Percentiles rank a stretch among this genome's conserved stretches.
phyloP scores from a whole-genome alignment of 2,888 invertebrate genomes.

The Pammene fasciana region DNA sequence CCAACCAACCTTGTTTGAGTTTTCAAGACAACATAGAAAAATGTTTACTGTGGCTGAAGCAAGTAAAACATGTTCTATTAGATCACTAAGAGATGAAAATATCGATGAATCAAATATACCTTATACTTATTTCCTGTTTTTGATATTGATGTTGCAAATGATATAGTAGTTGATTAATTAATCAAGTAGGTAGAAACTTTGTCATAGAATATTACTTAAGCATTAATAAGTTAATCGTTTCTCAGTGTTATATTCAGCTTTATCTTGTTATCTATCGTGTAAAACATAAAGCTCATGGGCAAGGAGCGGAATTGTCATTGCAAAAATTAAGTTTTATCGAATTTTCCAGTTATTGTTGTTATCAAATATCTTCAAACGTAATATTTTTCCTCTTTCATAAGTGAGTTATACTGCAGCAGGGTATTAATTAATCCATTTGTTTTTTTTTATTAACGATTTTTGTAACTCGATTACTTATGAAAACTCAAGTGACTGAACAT shows the following conservation, averaged over 20 bases:
- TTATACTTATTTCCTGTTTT: conserved; percentile 21
- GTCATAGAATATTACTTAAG: conserved; percentile 14
- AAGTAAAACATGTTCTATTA: background rate
- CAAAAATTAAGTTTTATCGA: no score
- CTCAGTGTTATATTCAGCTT: conserved; percentile 25
- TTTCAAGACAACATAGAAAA: background rate
- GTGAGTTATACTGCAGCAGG: no score
- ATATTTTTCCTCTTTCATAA: no score
- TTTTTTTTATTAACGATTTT: no score
- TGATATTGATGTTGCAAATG: conserved; percentile 17
- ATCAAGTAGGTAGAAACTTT: conserved; percentile 20
- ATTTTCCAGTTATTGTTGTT: no score
- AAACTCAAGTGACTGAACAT: no score
- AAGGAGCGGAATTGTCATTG: no score
- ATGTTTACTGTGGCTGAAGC: background rate
- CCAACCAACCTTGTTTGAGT: no score
- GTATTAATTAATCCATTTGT: no score
- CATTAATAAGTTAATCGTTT: conserved; percentile 23
- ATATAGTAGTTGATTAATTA: conserved; percentile 22
- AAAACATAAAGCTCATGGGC: conserved; percentile 1
- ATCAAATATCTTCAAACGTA: no score
- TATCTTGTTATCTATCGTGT: conserved; percentile 28
- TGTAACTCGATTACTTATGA: no score
- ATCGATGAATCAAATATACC: conserved; percentile 1
- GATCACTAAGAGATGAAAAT: background rate